Base-by-base conservation (phyloP, 2,113 vertebrate genomes). In the Prionailurus viverrinus region DNA sequence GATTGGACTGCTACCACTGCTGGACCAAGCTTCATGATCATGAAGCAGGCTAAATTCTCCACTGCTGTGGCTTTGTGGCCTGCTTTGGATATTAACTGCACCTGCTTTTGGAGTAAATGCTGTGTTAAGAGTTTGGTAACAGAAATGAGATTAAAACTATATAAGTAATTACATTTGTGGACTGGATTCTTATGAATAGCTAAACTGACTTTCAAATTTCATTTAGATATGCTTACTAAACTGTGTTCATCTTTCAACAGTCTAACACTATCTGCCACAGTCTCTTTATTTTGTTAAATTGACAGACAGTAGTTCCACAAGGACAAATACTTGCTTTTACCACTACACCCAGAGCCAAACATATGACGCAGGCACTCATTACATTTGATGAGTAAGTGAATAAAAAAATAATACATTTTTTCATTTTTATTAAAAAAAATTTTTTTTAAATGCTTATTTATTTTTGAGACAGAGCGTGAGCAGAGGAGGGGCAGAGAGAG, bases 1-100 rank as follows among this genome's bases (percentile, higher is more conserved):
- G 81, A 99, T 98, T 1, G 99, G 99, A 96, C 99, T 99, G 99
- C 99, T 99, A 97, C 99, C 99, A 98, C 99, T 99, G 89, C 99
- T 99, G 89, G 99, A 99, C 99, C 99, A 99, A n/a, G 99, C 99
- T 94, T 99, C 99, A 29, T 99, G 99, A 89, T 99, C 99, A 55
- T 99, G 98, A 29, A 99, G 99, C 48, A 99, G 98, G 94, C 99
- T 99, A 97, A 99, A 99, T 97, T 99, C 99, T 2, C 99, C 99
- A 19, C 99, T 99, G 99, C 99, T 99, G 98, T 99, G 99, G 41
- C 99, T 99, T 65, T 99, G 99, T 1, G 99, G 99, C 82, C 99
- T 98, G 98, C 99, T 99, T 94, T 99, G 99, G 97, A 98, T 99
- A 98, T 99, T 99, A 98, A 99, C 51, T 31, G 99, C 98, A 98